Percentiles rank a stretch among this genome's conserved stretches.
phyloP scores from a whole-genome alignment of 2,888 invertebrate genomes.

The Drosophila antonietae region DNA sequence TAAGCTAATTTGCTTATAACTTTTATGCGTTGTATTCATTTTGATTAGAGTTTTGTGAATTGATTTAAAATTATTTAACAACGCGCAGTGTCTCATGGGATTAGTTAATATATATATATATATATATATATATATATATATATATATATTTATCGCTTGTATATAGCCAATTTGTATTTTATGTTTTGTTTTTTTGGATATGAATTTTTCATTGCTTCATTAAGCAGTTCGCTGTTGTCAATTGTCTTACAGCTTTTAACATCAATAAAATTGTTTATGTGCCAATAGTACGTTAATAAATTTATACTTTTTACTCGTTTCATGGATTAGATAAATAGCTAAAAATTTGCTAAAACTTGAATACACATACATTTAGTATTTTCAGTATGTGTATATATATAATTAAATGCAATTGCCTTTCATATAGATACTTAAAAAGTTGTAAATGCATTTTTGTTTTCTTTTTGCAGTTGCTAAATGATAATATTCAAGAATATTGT shows the following conservation, averaged over 20 bases:
- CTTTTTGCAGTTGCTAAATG: constrained; percentile 12
- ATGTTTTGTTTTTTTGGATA: constrained; percentile 47
- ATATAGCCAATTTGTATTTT: constrained; percentile 64
- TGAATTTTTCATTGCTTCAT: constrained; percentile 67
- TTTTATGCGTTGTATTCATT: constrained; percentile 69
- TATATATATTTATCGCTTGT: constrained; percentile 49
- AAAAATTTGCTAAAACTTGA: constrained; percentile 75
- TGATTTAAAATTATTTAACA: constrained; percentile 74
- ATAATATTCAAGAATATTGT: constrained; percentile 43
- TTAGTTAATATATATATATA: constrained; percentile 36
- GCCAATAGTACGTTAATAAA: constrained; percentile 63
- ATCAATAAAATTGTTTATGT: constrained; percentile 75
- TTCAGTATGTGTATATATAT: constrained; percentile 8
- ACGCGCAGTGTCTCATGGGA: constrained; percentile 56
- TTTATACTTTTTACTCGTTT: constrained; percentile 39
- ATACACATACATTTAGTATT: constrained; percentile 39
- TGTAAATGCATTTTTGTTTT: constrained; percentile 50
- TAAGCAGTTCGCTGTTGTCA: constrained; percentile 30
- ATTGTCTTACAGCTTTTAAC: constrained; percentile 57
- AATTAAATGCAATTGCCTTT: constrained; percentile 67
- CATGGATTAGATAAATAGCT: constrained; percentile 47
- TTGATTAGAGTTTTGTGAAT: constrained; percentile 53
- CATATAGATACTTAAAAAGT: constrained; percentile 30
- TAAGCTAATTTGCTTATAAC: constrained; percentile 75
- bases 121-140: constrained; percentile 31